phyloP scores from a whole-genome alignment of 2,888 invertebrate species.

The Argyresthia goedartella region DNA sequence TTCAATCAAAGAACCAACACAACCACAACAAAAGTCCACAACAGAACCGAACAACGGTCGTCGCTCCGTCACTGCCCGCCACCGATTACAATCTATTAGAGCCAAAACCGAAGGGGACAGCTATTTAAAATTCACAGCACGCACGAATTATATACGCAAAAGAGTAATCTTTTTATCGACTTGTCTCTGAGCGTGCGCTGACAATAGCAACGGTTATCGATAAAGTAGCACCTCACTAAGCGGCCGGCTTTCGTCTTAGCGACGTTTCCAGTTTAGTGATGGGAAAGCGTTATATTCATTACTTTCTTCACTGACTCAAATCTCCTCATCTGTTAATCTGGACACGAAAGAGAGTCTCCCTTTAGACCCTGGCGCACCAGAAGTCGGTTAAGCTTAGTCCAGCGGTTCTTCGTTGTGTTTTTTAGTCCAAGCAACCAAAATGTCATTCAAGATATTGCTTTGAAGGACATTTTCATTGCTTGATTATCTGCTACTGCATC shows the following conservation, averaged over 20 bases:
- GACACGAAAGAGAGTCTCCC: too few species aligned
- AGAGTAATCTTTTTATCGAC: conserved; percentile 64
- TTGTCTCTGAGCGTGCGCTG: conserved; percentile 29
- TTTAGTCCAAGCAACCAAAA: too few species aligned
- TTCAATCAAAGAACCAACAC: neutral
- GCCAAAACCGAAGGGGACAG: conserved; percentile 34
- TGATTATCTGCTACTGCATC: too few species aligned
- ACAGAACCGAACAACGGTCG: conserved; percentile 22
- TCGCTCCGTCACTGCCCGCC: conserved; percentile 31
- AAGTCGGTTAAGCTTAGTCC: too few species aligned
- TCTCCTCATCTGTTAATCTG: neutral
- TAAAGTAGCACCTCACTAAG: conserved; percentile 30
- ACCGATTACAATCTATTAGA: conserved; percentile 64
- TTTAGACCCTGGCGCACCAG: too few species aligned
- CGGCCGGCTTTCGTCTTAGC: conserved; percentile 15
- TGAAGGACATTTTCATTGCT: too few species aligned
- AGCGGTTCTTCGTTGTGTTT: too few species aligned
- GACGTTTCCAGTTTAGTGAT: neutral
- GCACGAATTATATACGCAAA: conserved; percentile 58
- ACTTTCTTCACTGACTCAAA: neutral
- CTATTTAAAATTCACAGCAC: conserved; percentile 63
- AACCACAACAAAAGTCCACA: neutral
- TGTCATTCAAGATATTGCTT: too few species aligned
- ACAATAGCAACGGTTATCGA: conserved; percentile 34
- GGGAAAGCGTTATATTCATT: neutral